Base-by-base conservation (phyloP, 2,113 vertebrate genomes). In the Gasterosteus nipponicus region DNA sequence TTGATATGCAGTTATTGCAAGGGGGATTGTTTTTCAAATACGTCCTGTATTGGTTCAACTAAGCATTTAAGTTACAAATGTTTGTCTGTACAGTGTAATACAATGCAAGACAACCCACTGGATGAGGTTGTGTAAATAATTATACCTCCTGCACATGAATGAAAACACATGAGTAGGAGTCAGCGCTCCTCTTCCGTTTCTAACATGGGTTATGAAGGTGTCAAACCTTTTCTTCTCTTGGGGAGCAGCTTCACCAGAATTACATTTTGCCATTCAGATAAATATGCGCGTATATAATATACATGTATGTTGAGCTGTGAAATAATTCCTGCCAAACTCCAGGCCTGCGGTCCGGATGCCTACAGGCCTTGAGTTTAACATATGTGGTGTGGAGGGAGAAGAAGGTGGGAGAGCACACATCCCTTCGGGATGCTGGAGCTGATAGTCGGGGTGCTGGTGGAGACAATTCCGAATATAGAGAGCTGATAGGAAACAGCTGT, bases 111-210 rank as follows among this genome's bases (percentile, higher is more conserved):
- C 72, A 80, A 68, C 15, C 51, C 54, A 38, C 63, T 80, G 63
- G 85, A 87, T 86, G 81, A 87, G 83, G 82, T 85, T 78, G 57
- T 81, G 79, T 78, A 39, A 89, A 89, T 86, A 80, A 85, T 77
- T 87, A 84, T 86, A 67, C 51, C 79, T 73, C 69, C 61, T 57
- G 72, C 66, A 75, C 58, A 60, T 35, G 38, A 83, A 82, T 77
- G 75, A 70, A 71, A 81, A 77, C 11, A 51, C 44, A n/a, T 69
- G 61, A 74, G 63, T 62, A 82, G 63, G 80, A 84, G 61, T 35
- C n/a, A 10, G 57, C 41, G 70, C 62, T 65, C 83, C 67, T 56
- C 22, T 75, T 77, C 65, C 42, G 47, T 75, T 76, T 73, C 78
- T 44, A 1, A 41, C 2, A 89, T 84, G 78, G 81, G 81, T 64